phyloP scores from a whole-genome alignment of 2,797 vertebrate genomes.

The Phoxinus dragarum region DNA sequence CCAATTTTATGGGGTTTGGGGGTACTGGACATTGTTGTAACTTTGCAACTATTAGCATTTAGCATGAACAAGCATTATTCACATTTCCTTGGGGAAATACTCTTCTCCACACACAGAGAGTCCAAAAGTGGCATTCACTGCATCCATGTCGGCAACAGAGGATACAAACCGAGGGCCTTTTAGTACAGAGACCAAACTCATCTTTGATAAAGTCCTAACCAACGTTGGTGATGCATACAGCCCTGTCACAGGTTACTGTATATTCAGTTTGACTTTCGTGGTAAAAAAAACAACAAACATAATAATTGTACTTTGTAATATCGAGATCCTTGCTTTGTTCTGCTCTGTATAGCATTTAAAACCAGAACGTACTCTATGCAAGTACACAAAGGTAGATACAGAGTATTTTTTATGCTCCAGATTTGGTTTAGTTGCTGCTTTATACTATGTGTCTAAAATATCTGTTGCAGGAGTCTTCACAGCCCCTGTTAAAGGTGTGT shows the following conservation, averaged over 20 bases:
- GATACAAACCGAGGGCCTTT: slow-evolving; percentile 40
- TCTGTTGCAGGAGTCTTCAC: slow-evolving; percentile 45
- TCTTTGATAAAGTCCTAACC: slow-evolving; percentile 59
- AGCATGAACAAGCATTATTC: neutral
- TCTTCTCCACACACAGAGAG: neutral
- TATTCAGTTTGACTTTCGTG: neutral
- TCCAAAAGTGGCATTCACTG: slow-evolving; percentile 56
- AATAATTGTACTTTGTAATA: neutral
- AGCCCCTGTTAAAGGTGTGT: slow-evolving; percentile 56
- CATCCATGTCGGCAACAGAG: slow-evolving; percentile 29
- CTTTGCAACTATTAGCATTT: neutral
- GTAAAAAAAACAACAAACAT: neutral
- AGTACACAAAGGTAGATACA: no score
- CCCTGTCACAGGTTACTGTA: slow-evolving; percentile 46
- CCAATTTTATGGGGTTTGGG: neutral
- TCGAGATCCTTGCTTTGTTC: neutral
- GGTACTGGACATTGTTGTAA: neutral
- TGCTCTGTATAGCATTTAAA: neutral
- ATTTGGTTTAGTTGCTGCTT: neutral
- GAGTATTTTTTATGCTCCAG: neutral
- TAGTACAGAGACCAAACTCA: slow-evolving; percentile 48
- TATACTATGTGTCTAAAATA: neutral
- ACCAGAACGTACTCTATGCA: neutral
- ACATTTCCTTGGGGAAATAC: neutral
- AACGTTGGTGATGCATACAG: slow-evolving; percentile 54